A percentile compares a stretch with the other conserved stretches of the same genome.
phyloP scores from a whole-genome alignment of 2,888 invertebrate genomes.

The Melikaiella ostensackeni region DNA sequence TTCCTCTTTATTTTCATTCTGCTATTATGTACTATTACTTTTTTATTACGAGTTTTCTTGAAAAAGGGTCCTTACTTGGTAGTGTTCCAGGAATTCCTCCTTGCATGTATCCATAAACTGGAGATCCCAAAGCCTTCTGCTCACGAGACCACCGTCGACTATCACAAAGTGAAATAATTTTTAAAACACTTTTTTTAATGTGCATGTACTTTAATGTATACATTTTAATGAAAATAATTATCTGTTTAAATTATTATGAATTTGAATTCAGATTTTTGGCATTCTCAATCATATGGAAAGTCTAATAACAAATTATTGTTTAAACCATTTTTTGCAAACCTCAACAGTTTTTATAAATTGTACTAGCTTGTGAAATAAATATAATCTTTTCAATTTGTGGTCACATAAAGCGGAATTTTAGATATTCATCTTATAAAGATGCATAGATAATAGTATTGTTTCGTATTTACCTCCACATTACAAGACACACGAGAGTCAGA shows the following conservation, averaged over 20 bases:
- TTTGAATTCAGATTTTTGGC: neutral
- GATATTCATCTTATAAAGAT: too few relatives aligned
- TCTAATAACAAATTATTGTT: neutral
- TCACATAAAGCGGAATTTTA: too few relatives aligned
- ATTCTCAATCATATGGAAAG: neutral
- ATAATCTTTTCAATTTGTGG: too few relatives aligned
- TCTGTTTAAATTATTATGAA: too few relatives aligned
- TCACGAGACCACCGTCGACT: constrained; percentile 94
- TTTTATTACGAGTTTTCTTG: neutral
- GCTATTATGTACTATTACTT: neutral
- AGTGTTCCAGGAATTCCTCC: constrained; percentile 76
- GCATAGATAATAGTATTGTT: neutral
- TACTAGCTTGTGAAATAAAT: too few relatives aligned
- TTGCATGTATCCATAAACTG: constrained; percentile 92
- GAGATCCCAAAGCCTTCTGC: constrained; percentile 89
- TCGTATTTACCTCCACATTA: constrained; percentile 91
- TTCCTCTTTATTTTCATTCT: too few relatives aligned
- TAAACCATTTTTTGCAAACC: neutral
- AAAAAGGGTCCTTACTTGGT: constrained; percentile 61
- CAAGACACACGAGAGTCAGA: constrained; percentile 89
- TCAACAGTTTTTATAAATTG: too few relatives aligned
- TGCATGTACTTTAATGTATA: too few relatives aligned
- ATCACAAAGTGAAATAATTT: constrained; percentile 55
- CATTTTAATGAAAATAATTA: too few relatives aligned
- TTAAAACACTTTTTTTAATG: neutral